Evolutionary conservation across 2,888 invertebrate species (phyloP).

Genomic region (Camponotus fellah): DNA sequence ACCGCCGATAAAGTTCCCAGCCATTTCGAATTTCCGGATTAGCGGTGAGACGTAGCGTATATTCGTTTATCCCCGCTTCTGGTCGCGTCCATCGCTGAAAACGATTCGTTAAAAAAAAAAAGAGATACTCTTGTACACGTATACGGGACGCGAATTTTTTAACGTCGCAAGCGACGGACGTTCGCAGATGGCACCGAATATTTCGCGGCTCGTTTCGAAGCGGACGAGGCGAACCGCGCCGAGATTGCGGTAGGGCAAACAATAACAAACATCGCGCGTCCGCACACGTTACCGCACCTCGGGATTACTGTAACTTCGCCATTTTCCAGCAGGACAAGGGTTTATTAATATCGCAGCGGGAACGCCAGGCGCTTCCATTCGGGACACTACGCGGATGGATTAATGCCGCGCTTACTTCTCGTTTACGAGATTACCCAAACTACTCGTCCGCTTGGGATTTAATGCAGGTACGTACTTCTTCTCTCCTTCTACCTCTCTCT

Average conservation of each 20-base stretch:
- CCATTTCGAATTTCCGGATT: constrained; percentile 72
- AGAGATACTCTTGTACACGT: not conserved
- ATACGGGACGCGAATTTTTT: constrained; percentile 33
- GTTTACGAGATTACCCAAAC: constrained; percentile 79
- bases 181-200: constrained; percentile 36
- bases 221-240: constrained; percentile 12
- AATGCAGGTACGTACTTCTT: constrained; percentile 68
- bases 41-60: constrained; percentile 50
- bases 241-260: constrained; percentile 45
- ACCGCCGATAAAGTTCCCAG: constrained; percentile 55
- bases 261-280: constrained; percentile 46
- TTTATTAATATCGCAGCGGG: constrained; percentile 77
- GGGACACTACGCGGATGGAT: constrained; percentile 73
- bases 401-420: constrained; percentile 79
- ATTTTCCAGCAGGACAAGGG: constrained; percentile 74
- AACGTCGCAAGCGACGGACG: constrained; percentile 31
- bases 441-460: constrained; percentile 75
- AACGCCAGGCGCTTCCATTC: constrained; percentile 63
- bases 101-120: constrained; percentile 40
- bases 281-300: not conserved
- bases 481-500: not conserved
- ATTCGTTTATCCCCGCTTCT: constrained; percentile 57
- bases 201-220: constrained; percentile 55
- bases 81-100: constrained; percentile 32
- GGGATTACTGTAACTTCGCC: constrained; percentile 69